phyloP scores from a whole-genome alignment of 1,140 invertebrate species.

The Notospermus geniculatus region DNA sequence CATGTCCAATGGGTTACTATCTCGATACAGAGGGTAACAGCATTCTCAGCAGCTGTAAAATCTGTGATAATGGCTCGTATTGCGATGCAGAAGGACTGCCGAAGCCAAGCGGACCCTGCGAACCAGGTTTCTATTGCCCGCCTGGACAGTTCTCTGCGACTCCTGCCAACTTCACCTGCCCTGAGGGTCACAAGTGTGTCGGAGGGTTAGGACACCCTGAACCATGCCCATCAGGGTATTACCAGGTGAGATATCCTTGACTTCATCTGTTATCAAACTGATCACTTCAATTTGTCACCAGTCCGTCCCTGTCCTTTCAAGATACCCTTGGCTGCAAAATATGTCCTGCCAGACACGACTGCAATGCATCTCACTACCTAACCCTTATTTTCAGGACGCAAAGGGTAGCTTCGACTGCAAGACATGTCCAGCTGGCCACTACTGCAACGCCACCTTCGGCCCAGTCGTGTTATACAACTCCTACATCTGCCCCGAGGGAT shows the following conservation, averaged over 20 bases:
- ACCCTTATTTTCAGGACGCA: too few species aligned
- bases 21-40: constrained; percentile 32
- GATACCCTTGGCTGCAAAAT: too few species aligned
- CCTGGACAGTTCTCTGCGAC: constrained; percentile 30
- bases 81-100: constrained; percentile 40
- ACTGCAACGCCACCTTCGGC: constrained; percentile 41
- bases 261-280: too few species aligned
- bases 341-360: too few species aligned
- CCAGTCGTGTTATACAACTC: constrained; percentile 31
- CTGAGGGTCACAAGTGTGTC: constrained; percentile 43
- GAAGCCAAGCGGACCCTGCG: constrained; percentile 32
- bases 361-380: too few species aligned
- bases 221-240: constrained; percentile 42
- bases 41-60: constrained; percentile 32
- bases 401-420: constrained; percentile 34
- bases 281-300: too few species aligned
- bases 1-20: constrained; percentile 48
- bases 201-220: constrained; percentile 32
- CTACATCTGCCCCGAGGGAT: constrained; percentile 42
- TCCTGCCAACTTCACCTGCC: constrained; percentile 40
- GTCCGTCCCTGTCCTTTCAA: too few species aligned
- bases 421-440: constrained; percentile 38
- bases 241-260: too few species aligned
- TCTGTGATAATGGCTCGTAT: constrained; percentile 43
- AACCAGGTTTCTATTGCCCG: constrained; percentile 47